Evolutionary conservation across 2,113 vertebrate species (phyloP), one percentile per base, ranked within the genome.

Genomic region (Chionis minor): DNA sequence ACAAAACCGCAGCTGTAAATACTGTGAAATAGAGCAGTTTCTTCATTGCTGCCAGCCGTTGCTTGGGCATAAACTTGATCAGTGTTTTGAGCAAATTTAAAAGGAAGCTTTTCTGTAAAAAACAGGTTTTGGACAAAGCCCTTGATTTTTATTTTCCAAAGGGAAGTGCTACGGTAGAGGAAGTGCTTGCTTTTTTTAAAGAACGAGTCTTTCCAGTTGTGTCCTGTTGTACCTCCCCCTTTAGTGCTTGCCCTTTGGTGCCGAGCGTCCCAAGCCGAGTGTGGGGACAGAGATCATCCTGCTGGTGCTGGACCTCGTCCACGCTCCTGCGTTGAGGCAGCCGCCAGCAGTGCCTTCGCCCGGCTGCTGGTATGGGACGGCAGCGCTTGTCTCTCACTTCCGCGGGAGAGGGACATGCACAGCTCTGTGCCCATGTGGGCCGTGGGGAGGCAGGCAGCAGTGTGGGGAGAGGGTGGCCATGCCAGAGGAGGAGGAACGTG

Each of bases 391-490:
- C 63, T n/a, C n/a, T 44, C 18, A 15, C n/a, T 40, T 33, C 42
- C 47, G 16, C 3, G 8, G 66, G 23, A 77, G 71, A 51, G 27
- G 16, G 44, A 28, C 38, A 24, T 8, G 54, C n/a, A 3, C 10
- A 6, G 1, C 10, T 16, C 10, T 2, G 49, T 10, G 17, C 70
- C 18, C 0, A 8, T 10, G 15, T 7, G 28, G 0, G 2, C 5
- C 2, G 24, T 3, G 22, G 38, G 35, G 52, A 52, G 47, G 30
- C 32, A 26, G 22, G 23, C 19, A 32, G 63, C 5, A 20, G 47
- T 22, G 21, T 10, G 47, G 47, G 47, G 47, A 44, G 44, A 44
- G 44, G 44, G 44, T 38, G 44, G 44, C 44, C 44, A 15, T 44
- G 44, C 13, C 44, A 44, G 44, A 11, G 21, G 47, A 12, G 47